Base-by-base conservation (phyloP, 2,888 invertebrate genomes). In the Leptopilina myrica region DNA sequence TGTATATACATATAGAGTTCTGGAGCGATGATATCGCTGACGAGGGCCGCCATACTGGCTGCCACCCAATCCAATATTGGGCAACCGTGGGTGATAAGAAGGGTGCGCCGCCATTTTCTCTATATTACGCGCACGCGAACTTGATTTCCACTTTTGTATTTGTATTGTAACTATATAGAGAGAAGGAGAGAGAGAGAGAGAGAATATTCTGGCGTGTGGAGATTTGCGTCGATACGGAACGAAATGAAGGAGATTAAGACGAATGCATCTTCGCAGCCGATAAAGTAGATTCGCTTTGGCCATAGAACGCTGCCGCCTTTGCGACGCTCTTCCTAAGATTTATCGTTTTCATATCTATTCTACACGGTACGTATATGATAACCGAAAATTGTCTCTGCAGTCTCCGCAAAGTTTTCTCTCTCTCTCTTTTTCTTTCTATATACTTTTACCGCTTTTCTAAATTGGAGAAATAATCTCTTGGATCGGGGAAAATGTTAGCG, bases 41-140 rank as follows among this genome's bases (percentile, higher is more conserved):
- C 90, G 90, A 90, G 89, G 87, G 87, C 87, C 88, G 89, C 89
- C 89, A 89, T 90, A 88, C 89, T 91, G 90, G 90, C 89, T 87
- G 87, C 85, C 87, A 87, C 88, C 89, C 90, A 89, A 88, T 88
- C 89, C 90, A 89, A 91, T 49, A 49, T 91, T 88, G 86, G 84
- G 82, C 81, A 80, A 80, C 79, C 79, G 83, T 84, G 87, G 86
- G 87, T 87, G 88, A 90, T 89, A 89, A 88, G 88, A 89, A 88
- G 88, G 85, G 84, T 80, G 82, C 79, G 76, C 83, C 87, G 89
- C 88, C 89, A 89, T 90, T 84, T 87, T 86, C 84, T 83, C 86
- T 84, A 87, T 84, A 87, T 87, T 86, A 9, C 85, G 85, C 86
- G 83, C 83, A 84, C 85, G 82, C 85, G 84, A 82, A 81, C 85